phyloP scores from a whole-genome alignment of 2,797 vertebrate species.

The Setipinna tenuifilis region DNA sequence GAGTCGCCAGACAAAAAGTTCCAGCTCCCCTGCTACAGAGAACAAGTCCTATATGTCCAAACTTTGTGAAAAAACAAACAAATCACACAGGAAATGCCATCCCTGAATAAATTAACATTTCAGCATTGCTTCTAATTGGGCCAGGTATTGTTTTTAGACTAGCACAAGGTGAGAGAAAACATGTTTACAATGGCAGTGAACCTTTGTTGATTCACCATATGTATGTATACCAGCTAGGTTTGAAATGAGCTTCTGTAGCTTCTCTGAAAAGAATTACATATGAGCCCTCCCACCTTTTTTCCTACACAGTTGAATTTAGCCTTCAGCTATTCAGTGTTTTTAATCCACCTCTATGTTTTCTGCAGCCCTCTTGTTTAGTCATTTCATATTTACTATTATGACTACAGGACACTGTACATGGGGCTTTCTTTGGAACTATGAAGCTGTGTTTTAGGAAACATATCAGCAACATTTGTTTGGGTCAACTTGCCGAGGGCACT shows the following conservation, averaged over 20 bases:
- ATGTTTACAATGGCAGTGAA: background rate
- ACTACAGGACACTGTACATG: background rate
- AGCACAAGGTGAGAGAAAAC: background rate
- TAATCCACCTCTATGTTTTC: background rate
- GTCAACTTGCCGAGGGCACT: background rate
- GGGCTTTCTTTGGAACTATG: background rate
- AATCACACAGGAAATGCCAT: background rate
- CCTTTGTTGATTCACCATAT: background rate
- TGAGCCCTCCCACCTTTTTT: background rate
- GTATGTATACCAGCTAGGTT: background rate
- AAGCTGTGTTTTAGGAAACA: background rate
- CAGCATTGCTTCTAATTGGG: too few species aligned
- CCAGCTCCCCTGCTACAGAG: too few species aligned
- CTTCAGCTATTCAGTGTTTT: background rate
- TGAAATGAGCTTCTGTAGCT: background rate
- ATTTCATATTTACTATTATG: background rate
- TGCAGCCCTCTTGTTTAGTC: background rate
- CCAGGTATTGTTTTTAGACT: background rate
- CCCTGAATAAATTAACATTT: background rate
- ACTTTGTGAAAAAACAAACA: background rate
- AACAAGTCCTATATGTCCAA: background rate
- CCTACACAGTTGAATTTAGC: background rate
- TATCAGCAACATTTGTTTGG: background rate
- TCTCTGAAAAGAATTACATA: background rate
- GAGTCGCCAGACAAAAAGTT: too few species aligned